Conservation (phyloP, 2,113 vertebrate species). For the Columba livia region DNA sequence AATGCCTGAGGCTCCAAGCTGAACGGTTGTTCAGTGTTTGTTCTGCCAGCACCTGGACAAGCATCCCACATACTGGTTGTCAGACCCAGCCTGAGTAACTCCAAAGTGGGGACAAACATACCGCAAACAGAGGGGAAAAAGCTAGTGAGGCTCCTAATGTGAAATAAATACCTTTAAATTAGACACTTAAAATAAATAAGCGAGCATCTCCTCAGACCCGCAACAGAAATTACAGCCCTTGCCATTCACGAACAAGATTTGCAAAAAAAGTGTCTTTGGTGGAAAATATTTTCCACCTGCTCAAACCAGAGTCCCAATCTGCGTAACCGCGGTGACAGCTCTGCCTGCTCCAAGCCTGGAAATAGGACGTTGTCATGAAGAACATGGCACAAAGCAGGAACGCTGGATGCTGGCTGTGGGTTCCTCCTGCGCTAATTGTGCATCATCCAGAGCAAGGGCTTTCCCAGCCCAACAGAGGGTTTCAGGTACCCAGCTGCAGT, state of each 20-base stretch:
- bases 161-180: background rate
- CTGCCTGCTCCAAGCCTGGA: fast-evolving
- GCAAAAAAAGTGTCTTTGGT: background rate
- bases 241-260: background rate
- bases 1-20: background rate
- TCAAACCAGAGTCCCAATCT: fast-evolving
- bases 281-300: background rate
- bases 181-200: background rate
- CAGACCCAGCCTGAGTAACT: background rate
- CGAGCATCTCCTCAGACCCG: background rate
- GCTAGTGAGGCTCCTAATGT: background rate
- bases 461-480: background rate
- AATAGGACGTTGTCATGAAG: background rate
- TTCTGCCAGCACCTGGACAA: background rate
- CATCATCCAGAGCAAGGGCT: fast-evolving
- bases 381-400: fast-evolving
- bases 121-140: background rate
- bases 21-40: background rate
- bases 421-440: background rate
- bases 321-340: background rate
- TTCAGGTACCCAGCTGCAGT: background rate
- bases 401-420: fast-evolving
- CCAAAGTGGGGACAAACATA: background rate
- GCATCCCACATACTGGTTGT: fast-evolving
- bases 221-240: background rate